Base-by-base conservation (phyloP, 2,888 invertebrate species). In the Acronicta psi region DNA sequence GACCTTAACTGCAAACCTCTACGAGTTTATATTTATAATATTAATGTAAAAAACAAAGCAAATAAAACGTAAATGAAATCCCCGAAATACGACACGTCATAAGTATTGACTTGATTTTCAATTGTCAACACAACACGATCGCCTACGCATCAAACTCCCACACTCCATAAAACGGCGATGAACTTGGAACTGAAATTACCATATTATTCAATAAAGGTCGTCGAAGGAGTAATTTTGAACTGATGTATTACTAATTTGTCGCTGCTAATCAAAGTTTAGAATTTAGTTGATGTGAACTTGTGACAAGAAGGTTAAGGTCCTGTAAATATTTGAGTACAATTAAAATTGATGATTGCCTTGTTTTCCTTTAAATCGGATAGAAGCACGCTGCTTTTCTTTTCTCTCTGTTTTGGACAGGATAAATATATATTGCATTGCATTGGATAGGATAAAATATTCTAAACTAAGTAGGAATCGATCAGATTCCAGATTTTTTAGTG, bases 71-170 rank as follows among this genome's bases (percentile, higher is more conserved):
- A 38, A 49, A 59, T 43, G 23, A n/a, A n/a, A n/a, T n/a, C 14
- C n/a, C 29, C 34, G 18, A n/a, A 31, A 20, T 8, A 23, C 14
- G 14, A 14, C 9, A 42, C 14, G 14, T 25, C 14, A 25, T 42
- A 4, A 5, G 11, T 44, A 38, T 6, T n/a, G 5, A 45, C n/a
- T 5, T 16, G 8, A 17, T 45, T 34, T 8, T n/a, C 9, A 7
- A 14, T 45, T 34, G 10, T n/a, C 9, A 7, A 14, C 17, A 13
- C 5, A 25, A 13, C 1, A 17, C 13, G 20, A 9, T 11, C 29
- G 29, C 63, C 53, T 13, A 61, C 37, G 20, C 31, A 43, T 37
- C 25, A 1, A 25, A 31, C 29, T 16, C 37, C 45, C 25, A 60
- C 25, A 20, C 10, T 23, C 14, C 20, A 16, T 16, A 55, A 38